Evolutionary conservation across 2,888 invertebrate species (phyloP).

Genomic region (Tubulanus polymorphus): DNA sequence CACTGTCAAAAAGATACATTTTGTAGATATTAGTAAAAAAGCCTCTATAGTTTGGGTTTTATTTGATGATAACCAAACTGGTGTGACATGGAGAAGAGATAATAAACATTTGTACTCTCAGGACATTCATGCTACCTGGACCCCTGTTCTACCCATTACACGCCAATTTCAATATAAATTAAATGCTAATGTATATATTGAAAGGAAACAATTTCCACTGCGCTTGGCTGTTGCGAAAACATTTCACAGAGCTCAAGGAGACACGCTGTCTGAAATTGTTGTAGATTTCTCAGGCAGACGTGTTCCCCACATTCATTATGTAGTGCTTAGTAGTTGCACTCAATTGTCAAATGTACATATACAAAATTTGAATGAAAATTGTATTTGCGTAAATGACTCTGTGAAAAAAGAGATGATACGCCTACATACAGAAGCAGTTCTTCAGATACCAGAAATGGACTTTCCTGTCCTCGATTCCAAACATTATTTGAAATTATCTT

Average conservation of each 20-base stretch:
- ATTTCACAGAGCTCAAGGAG: slow-evolving; percentile 23
- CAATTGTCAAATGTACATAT: slow-evolving; percentile 16
- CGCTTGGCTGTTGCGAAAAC: slow-evolving; percentile 21
- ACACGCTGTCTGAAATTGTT: slow-evolving; percentile 19
- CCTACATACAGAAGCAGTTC: neutral
- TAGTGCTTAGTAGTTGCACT: slow-evolving; percentile 20
- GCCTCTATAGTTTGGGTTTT: slow-evolving; percentile 11
- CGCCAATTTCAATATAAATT: slow-evolving; percentile 11
- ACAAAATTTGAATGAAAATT: slow-evolving; percentile 9
- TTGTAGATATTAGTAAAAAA: slow-evolving; percentile 5
- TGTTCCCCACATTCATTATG: slow-evolving; percentile 23
- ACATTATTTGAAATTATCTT: neutral
- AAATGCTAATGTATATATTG: slow-evolving; percentile 11
- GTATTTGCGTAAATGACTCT: neutral
- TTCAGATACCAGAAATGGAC: too few relatives aligned
- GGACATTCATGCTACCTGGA: slow-evolving; percentile 14
- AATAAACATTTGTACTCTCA: slow-evolving; percentile 14
- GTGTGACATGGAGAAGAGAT: slow-evolving; percentile 8
- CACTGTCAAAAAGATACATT: slow-evolving; percentile 18
- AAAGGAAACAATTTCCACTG: slow-evolving; percentile 20
- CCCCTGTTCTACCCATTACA: slow-evolving; percentile 18
- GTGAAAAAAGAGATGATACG: neutral
- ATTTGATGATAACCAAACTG: slow-evolving; percentile 18
- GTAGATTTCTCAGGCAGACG: slow-evolving; percentile 19
- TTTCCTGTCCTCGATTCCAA: neutral